These are phyloP conservation scores for Ambastaia sidthimunki DNA, from an alignment of 2,797 vertebrate genomes.

Conservation along the genomic window DNA sequence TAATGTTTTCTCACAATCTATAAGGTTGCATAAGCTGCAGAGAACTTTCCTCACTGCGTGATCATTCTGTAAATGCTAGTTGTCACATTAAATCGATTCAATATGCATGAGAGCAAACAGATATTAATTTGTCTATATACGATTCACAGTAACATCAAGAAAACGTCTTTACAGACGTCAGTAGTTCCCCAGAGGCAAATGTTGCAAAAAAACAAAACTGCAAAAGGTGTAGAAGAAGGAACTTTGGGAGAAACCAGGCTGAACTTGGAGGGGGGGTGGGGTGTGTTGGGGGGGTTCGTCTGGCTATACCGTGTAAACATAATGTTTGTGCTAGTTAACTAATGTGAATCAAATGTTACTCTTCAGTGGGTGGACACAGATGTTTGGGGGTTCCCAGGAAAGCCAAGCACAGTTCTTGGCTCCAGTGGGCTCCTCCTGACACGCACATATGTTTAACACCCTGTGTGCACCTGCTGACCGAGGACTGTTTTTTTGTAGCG, in stretches of 20 bases:
- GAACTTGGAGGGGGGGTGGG: not conserved
- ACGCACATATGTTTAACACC: conserved; percentile 33
- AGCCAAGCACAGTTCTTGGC: conserved; percentile 41
- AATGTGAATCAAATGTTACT: conserved; percentile 27
- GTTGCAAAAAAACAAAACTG: not conserved
- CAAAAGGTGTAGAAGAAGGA: not conserved
- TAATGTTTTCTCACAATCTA: too few species aligned
- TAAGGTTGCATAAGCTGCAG: too few species aligned
- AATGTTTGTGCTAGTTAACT: not conserved
- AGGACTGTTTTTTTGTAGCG: conserved; percentile 12
- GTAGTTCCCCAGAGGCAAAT: not conserved
- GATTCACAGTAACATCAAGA: not conserved
- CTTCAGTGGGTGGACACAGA: conserved; percentile 29
- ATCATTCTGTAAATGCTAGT: too few species aligned
- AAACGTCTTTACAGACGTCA: not conserved
- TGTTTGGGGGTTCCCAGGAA: conserved; percentile 47
- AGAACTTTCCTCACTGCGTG: too few species aligned
- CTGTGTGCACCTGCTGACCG: conserved; percentile 47
- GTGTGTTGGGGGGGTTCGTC: not conserved
- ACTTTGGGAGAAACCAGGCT: not conserved
- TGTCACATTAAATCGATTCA: too few species aligned
- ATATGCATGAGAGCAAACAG: too few species aligned
- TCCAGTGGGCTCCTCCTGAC: conserved; percentile 26
- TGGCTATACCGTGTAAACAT: not conserved
- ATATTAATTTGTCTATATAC: too few species aligned